Conservation (phyloP, 2,888 invertebrate species). For the Philereme vetulata region DNA sequence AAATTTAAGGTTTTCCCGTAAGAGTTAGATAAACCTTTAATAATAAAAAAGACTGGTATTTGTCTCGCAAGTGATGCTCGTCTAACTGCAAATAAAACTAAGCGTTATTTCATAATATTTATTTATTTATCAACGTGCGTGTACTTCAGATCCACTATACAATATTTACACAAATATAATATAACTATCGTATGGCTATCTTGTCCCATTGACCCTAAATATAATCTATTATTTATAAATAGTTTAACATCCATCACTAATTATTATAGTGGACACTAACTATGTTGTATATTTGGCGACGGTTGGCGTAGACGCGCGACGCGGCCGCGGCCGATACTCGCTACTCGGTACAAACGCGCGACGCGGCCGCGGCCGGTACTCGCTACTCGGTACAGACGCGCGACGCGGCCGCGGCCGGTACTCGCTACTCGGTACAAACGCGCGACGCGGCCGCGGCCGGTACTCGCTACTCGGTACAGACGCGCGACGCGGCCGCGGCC, state of each 20-base stretch:
- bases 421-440: neutral
- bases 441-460: neutral
- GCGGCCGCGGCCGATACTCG: neutral
- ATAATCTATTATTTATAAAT: slow-evolving; percentile 45
- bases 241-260: slow-evolving; percentile 53
- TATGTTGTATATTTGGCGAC: slow-evolving; percentile 34
- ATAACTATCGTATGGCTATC: slow-evolving; percentile 43
- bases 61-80: neutral
- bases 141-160: slow-evolving; percentile 54
- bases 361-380: too few relatives aligned
- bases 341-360: neutral
- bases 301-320: slow-evolving; percentile 1
- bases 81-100: slow-evolving; percentile 7
- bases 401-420: neutral
- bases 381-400: neutral
- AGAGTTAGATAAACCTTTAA: too few relatives aligned
- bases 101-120: slow-evolving; percentile 20
- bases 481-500: too few relatives aligned
- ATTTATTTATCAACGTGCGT: slow-evolving; percentile 62
- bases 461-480: too few relatives aligned
- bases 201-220: slow-evolving; percentile 34
- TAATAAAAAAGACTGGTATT: too few relatives aligned
- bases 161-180: slow-evolving; percentile 65
- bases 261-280: slow-evolving; percentile 26
- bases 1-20: too few relatives aligned